These are phyloP conservation scores for Uria aalge DNA, from an alignment of 2,113 vertebrate species.

Conservation along the genomic window DNA sequence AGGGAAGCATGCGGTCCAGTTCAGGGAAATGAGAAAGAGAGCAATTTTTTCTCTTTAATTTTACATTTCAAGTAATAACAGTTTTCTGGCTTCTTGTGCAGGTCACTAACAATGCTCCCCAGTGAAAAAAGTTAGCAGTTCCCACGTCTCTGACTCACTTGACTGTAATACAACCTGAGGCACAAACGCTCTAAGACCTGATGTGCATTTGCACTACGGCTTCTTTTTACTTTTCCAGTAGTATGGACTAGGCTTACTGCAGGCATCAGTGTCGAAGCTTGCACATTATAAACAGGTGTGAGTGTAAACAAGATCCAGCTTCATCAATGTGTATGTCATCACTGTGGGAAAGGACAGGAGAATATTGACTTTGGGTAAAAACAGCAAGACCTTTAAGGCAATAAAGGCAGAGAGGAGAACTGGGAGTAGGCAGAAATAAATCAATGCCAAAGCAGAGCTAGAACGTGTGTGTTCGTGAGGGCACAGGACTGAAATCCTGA, in stretches of 20 bases:
- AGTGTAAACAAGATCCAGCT: not conserved
- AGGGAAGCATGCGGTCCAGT: constrained; percentile 9
- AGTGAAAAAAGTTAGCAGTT: constrained; percentile 4
- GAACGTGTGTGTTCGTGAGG: not conserved
- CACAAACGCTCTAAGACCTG: not conserved
- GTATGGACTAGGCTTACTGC: not conserved
- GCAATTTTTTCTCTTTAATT: not conserved
- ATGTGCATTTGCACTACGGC: not conserved
- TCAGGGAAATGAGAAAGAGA: constrained; percentile 34
- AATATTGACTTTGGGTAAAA: not conserved
- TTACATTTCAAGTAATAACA: constrained; percentile 33
- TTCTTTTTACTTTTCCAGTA: not conserved
- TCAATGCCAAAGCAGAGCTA: not conserved
- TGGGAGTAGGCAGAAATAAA: not conserved
- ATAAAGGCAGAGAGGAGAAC: not conserved
- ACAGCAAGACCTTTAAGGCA: not conserved
- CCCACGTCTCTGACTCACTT: not conserved
- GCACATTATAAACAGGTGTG: not conserved
- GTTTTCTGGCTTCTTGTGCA: constrained; percentile 37
- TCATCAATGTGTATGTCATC: not conserved
- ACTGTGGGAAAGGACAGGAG: not conserved
- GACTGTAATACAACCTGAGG: not conserved
- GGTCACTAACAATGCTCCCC: constrained; percentile 1
- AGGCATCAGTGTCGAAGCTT: not conserved
- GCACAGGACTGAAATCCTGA: not conserved